A percentile compares a stretch with the other conserved stretches of the same genome.
These are phyloP conservation scores for Corythornis cristatus DNA, from an alignment of 2,113 vertebrate species.

Conservation along the genomic window DNA sequence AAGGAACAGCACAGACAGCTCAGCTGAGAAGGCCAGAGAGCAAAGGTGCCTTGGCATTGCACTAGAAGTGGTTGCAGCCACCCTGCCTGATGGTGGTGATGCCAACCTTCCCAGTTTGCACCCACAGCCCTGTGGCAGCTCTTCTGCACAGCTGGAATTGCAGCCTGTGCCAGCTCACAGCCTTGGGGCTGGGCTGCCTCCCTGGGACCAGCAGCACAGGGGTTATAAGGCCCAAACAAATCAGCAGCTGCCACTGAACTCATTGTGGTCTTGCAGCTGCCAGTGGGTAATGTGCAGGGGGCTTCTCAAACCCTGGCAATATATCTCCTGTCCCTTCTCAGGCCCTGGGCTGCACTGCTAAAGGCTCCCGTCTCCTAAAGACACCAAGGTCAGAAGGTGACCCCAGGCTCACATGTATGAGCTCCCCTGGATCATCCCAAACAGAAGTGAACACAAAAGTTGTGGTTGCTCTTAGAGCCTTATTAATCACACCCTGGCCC, in stretches of 20 bases:
- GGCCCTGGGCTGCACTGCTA: not conserved
- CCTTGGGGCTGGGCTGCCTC: not conserved
- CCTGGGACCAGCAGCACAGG: not conserved
- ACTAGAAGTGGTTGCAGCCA: not conserved
- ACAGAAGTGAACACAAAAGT: not conserved
- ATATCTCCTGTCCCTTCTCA: not conserved
- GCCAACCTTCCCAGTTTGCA: not conserved
- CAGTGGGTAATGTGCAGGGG: fast-evolving
- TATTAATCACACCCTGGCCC: not conserved
- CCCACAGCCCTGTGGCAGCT: not conserved
- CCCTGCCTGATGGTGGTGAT: too few relatives aligned
- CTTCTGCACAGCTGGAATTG: not conserved
- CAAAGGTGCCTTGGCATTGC: not conserved
- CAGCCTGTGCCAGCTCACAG: not conserved
- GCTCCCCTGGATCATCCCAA: not conserved
- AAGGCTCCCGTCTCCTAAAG: not conserved
- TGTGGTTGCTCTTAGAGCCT: slow-evolving; percentile 23
- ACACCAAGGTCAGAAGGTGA: not conserved
- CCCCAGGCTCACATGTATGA: not conserved
- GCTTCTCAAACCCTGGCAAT: not conserved
- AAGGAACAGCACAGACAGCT: not conserved
- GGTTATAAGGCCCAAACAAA: not conserved
- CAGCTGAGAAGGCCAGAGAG: not conserved
- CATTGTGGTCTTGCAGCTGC: too few relatives aligned
- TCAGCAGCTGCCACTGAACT: not conserved